Evolutionary conservation across 2,797 vertebrate genomes (phyloP), one percentile per base, ranked within the genome.

Genomic region (Acanthopagrus latus): DNA sequence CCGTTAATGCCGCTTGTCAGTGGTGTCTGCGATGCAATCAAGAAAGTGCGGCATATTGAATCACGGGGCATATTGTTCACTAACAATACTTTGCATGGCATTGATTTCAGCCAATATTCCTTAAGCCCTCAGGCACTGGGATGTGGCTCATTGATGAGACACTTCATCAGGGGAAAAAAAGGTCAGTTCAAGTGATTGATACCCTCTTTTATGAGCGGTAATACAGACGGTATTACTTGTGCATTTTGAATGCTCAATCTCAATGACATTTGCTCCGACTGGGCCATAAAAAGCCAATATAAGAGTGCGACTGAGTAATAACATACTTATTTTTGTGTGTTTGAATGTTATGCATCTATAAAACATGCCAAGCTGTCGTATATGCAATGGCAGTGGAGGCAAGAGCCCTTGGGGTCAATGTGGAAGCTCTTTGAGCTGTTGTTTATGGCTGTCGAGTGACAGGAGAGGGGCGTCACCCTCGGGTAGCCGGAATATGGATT

Each of bases 141-240:
- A 88, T 82, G 82, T 74, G 81, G 77, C 76, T 86, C 88, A 92
- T 88, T 90, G 91, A 91, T 89, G 88, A 92, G 88, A 85, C 79
- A 84, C 90, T 93, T 92, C 77, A 88, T 92, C 86, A 87, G 85
- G 60, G 62, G 64, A 29, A 56, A 88, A 91, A 91, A 93, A 92
- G 86, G 89, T 93, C 93, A 92, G 89, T 80, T 81, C 44, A 74
- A 84, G 87, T 95, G 92, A 95, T 93, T 93, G 90, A 95, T 93
- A 75, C 58, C 71, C 80, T 89, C 81, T 88, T 92, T 91, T 91
- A 92, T 86, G 82, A 86, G 76, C 55, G 48, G 86, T 88, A 91
- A 92, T 89, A 89, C 69, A 77, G 81, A 86, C 52, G 71, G 75
- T 81, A 91, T 91, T 92, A 92, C 86, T 85, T 88, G 84, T 82